Evolutionary conservation across 2,888 invertebrate species (phyloP).

Genomic region (Mantis religiosa): DNA sequence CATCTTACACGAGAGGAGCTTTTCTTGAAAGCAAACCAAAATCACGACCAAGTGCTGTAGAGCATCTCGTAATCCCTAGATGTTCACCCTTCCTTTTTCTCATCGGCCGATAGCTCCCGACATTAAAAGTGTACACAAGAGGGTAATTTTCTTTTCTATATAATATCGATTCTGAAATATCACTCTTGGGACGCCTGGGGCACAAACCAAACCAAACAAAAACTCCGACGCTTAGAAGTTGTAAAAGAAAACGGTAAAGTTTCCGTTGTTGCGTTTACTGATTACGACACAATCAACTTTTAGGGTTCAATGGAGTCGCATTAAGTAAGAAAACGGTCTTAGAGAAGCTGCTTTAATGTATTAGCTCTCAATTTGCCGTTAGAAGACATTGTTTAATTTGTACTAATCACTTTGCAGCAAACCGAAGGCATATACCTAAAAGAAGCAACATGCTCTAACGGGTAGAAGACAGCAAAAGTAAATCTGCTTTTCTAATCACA

Average conservation of each 20-base stretch:
- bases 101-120: neutral
- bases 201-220: neutral
- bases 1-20: neutral
- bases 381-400: no score
- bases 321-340: neutral
- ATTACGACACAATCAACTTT: neutral
- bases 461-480: no score
- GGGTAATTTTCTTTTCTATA: neutral
- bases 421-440: no score
- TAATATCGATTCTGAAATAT: neutral
- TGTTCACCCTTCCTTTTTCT: neutral
- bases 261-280: neutral
- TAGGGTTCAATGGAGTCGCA: neutral
- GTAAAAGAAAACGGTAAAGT: neutral
- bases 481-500: no score
- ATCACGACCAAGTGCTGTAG: neutral
- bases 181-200: neutral
- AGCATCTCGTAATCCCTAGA: neutral
- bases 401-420: no score
- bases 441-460: no score
- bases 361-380: no score
- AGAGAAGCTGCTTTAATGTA: no score
- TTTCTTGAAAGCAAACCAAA: neutral
- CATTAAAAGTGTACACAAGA: neutral
- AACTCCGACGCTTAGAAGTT: neutral